Conservation (phyloP, 2,888 invertebrate genomes). For the Agrotis exclamationis region DNA sequence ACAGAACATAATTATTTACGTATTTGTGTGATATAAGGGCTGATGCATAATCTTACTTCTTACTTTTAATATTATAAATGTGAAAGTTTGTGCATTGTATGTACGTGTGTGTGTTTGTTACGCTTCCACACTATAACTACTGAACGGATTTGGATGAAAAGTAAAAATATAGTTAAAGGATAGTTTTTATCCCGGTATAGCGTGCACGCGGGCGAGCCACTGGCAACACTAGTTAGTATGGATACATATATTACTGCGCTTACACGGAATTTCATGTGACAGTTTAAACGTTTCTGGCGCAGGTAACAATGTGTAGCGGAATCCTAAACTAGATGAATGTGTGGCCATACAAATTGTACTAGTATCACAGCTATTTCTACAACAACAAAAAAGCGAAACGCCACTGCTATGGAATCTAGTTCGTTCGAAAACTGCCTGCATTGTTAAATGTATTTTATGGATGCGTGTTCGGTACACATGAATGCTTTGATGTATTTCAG, state of each 20-base stretch:
- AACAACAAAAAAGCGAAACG: background rate
- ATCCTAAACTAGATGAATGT: slow-evolving; percentile 57
- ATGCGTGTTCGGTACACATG: slow-evolving; percentile 4
- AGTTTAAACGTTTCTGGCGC: slow-evolving; percentile 57
- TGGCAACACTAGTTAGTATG: slow-evolving; percentile 3
- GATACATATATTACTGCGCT: slow-evolving; percentile 32
- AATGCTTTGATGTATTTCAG: slow-evolving; percentile 15
- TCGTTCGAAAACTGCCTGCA: slow-evolving; percentile 22
- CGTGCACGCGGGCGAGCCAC: too few relatives aligned
- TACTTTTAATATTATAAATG: too few relatives aligned
- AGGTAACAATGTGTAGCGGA: slow-evolving; percentile 56
- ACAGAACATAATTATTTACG: too few relatives aligned
- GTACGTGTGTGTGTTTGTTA: too few relatives aligned
- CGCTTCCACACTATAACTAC: background rate
- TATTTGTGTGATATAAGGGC: too few relatives aligned
- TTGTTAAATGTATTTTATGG: slow-evolving; percentile 44
- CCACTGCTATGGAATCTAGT: slow-evolving; percentile 33
- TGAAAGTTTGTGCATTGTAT: too few relatives aligned
- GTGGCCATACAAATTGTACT: slow-evolving; percentile 39
- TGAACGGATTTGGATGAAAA: too few relatives aligned
- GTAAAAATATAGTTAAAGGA: too few relatives aligned
- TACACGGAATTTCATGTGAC: slow-evolving; percentile 48
- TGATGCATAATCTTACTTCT: too few relatives aligned
- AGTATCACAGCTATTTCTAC: slow-evolving; percentile 25
- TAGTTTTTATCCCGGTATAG: too few relatives aligned